Evolutionary conservation across 2,797 vertebrate genomes (phyloP), one percentile per base, ranked within the genome.

Genomic region (Hydrophis major): DNA sequence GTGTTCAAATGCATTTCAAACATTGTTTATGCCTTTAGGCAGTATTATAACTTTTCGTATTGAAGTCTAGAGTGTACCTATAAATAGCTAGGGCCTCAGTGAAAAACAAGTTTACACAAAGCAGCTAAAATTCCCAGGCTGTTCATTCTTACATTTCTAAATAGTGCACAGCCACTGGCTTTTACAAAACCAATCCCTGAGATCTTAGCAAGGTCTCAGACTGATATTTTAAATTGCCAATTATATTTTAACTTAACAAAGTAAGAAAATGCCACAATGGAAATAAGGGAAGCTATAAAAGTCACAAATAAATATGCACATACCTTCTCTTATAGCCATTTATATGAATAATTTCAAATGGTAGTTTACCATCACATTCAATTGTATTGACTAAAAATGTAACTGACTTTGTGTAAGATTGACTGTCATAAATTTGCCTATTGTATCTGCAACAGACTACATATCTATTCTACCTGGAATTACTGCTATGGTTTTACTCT

Each of bases 11-110:
- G 53, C 57, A 92, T 93, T 96, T 95, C 93, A 92, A 95, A 90
- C 91, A 66, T 57, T 91, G 92, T 94, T 96, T 96, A 94, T 95
- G 88, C 88, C 95, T 91, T 88, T 53, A 88, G 74, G 96, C 95
- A 95, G 89, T 91, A 95, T 94, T 91, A 91, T 83, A 93, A 91
- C 69, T 93, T 86, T 93, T 94, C 92, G 95, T 57, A 95, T 91
- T 4, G 91, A 91, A 95, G 57, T 18, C 87, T 50, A 4, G 27
- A 91, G 42, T 92, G 27, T 61, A 91, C 47, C 56, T 93, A 86
- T 53, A 92, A 92, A 93, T 28, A 78, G 27, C 18, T 74, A 37
- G 89, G 59, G 13, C n/a, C 91, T 83, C 16, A n/a, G 61, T 7
- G 37, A 95, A 87, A 83, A 20, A 28, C 5, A 88, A 0, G 37